phyloP scores from a whole-genome alignment of 1,140 invertebrate genomes.

The Octopus sinensis region DNA sequence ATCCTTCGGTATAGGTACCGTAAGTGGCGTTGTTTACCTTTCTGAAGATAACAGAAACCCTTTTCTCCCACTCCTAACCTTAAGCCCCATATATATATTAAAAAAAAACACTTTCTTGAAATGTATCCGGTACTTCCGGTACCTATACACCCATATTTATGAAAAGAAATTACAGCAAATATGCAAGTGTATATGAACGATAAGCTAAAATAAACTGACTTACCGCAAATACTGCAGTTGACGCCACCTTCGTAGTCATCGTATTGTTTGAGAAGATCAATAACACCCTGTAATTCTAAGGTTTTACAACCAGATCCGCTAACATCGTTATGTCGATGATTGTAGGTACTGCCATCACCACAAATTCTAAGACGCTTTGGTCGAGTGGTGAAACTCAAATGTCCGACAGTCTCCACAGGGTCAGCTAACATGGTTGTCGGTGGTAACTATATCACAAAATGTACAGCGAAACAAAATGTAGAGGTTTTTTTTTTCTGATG shows the following conservation, averaged over 20 bases:
- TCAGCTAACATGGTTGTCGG: background rate
- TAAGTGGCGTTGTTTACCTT: too few species aligned
- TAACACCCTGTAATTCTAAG: conserved; percentile 41
- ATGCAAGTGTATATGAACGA: background rate
- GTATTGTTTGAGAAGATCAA: conserved; percentile 42
- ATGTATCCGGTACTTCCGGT: too few species aligned
- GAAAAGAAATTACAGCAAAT: too few species aligned
- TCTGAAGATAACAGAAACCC: too few species aligned
- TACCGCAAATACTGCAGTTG: conserved; percentile 51
- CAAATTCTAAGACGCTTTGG: conserved; percentile 34
- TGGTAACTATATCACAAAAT: background rate
- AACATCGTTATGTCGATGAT: conserved; percentile 30
- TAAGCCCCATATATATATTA: too few species aligned
- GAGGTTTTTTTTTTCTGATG: too few species aligned
- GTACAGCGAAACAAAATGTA: too few species aligned
- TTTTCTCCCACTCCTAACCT: too few species aligned
- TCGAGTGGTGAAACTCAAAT: conserved; percentile 25
- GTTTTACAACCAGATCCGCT: conserved; percentile 28
- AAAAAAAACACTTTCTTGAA: too few species aligned
- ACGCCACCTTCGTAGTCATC: conserved; percentile 49
- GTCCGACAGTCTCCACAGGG: conserved; percentile 20
- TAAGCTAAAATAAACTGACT: conserved; percentile 16
- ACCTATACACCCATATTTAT: too few species aligned
- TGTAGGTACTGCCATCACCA: background rate
- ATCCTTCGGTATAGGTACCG: too few species aligned